phyloP scores from a whole-genome alignment of 23 tunicate species.

The Styela clava region DNA sequence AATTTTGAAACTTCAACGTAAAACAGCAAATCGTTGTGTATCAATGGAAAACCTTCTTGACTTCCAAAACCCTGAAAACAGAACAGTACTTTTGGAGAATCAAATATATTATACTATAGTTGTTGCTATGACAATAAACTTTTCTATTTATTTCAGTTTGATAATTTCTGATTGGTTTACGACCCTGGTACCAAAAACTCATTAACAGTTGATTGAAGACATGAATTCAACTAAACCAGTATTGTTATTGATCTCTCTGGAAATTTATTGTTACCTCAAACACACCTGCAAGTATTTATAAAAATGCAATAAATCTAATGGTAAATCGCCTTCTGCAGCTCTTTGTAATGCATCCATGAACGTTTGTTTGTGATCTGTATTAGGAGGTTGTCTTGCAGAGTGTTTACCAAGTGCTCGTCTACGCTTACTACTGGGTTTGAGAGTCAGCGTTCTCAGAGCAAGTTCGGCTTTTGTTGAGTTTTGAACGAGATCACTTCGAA shows the following conservation, averaged over 20 bases:
- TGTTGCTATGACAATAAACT: neutral
- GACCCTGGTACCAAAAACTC: neutral
- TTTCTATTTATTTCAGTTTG: too few species aligned
- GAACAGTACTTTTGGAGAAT: neutral
- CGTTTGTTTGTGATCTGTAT: conserved; percentile 64
- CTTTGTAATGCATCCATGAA: conserved; percentile 62
- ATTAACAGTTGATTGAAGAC: neutral
- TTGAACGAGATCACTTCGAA: conserved; percentile 67
- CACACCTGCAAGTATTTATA: conserved; percentile 73
- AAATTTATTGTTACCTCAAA: neutral
- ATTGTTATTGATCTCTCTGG: too few species aligned
- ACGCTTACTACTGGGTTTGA: conserved; percentile 85
- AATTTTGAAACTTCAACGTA: conserved; percentile 85
- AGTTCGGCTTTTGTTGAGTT: conserved; percentile 75
- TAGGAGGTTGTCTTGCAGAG: conserved; percentile 78
- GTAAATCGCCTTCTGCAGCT: conserved; percentile 72
- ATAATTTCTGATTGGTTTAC: too few species aligned
- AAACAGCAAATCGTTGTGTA: conserved; percentile 77
- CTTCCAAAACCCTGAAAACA: conserved; percentile 67
- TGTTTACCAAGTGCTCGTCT: conserved; percentile 78
- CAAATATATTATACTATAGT: neutral
- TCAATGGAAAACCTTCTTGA: conserved; percentile 80
- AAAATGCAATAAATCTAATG: conserved; percentile 68
- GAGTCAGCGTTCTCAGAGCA: conserved; percentile 62
- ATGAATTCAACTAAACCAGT: too few species aligned